phyloP scores from a whole-genome alignment of 2,797 vertebrate species.

The Scyliorhinus canicula region DNA sequence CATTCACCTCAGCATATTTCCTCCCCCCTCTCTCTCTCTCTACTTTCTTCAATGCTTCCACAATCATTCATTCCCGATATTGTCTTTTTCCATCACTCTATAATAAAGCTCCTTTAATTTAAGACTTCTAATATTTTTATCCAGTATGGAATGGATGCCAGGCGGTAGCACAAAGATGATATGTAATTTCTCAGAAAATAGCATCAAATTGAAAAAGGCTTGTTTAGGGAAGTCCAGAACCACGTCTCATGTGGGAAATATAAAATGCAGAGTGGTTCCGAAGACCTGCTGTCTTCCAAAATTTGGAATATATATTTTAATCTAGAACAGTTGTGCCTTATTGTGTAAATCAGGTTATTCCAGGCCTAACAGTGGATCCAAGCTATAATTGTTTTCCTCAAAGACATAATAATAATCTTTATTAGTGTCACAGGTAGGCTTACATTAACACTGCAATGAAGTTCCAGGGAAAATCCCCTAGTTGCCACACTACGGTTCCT shows the following conservation, averaged over 20 bases:
- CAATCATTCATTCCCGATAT: no score
- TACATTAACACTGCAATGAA: no score
- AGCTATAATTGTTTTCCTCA: no score
- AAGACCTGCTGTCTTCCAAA: not conserved
- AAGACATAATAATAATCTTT: no score
- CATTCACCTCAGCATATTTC: no score
- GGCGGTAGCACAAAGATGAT: not conserved
- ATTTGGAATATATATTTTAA: not conserved
- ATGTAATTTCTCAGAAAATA: not conserved
- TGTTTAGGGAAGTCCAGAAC: not conserved
- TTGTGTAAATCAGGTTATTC: not conserved
- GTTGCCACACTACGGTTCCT: no score
- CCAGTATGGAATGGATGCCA: no score
- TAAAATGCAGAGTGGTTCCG: not conserved
- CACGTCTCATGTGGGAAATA: not conserved
- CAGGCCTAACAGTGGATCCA: not conserved
- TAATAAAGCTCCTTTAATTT: not conserved
- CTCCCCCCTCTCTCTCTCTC: no score
- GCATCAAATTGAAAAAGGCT: no score
- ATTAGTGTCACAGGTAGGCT: no score
- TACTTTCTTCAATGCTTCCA: no score
- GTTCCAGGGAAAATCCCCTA: no score
- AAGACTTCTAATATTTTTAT: not conserved
- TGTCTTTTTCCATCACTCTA: not conserved
- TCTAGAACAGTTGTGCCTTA: not conserved